Conservation (phyloP, 2,797 vertebrate species). For the Macropus fuliginosus region DNA sequence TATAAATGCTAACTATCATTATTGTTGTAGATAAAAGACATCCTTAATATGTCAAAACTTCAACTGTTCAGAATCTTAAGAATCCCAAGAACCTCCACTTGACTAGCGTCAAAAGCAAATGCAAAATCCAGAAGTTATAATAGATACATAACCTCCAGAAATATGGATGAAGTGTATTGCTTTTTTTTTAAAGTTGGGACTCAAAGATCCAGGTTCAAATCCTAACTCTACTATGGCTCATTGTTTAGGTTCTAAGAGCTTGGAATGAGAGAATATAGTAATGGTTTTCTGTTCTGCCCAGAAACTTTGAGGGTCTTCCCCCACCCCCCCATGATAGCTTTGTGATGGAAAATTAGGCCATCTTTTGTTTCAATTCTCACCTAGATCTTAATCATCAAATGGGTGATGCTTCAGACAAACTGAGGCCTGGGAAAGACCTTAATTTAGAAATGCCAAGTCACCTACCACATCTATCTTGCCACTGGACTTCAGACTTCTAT, state of each 20-base stretch:
- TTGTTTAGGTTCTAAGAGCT: background rate
- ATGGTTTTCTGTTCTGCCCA: background rate
- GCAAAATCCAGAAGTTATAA: background rate
- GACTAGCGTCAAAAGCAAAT: background rate
- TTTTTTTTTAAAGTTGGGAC: background rate
- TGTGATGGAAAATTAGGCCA: background rate
- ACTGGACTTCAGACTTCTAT: background rate
- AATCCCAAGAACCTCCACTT: background rate
- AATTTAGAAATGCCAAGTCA: background rate
- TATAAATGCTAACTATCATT: background rate
- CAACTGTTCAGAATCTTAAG: slow-evolving; percentile 39
- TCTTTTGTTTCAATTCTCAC: background rate
- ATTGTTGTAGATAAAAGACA: background rate
- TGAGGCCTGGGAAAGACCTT: background rate
- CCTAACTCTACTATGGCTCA: background rate
- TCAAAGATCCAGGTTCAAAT: background rate
- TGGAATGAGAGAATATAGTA: background rate
- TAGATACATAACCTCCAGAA: background rate
- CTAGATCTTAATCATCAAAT: background rate
- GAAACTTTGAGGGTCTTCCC: background rate
- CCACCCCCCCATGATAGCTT: background rate
- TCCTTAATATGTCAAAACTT: slow-evolving; percentile 31
- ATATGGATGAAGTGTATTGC: background rate
- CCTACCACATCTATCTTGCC: background rate
- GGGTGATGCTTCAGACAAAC: background rate